Evolutionary conservation across 1,140 invertebrate genomes (phyloP), one percentile per base, ranked within the genome.

Genomic region (Leptopilina boulardi): DNA sequence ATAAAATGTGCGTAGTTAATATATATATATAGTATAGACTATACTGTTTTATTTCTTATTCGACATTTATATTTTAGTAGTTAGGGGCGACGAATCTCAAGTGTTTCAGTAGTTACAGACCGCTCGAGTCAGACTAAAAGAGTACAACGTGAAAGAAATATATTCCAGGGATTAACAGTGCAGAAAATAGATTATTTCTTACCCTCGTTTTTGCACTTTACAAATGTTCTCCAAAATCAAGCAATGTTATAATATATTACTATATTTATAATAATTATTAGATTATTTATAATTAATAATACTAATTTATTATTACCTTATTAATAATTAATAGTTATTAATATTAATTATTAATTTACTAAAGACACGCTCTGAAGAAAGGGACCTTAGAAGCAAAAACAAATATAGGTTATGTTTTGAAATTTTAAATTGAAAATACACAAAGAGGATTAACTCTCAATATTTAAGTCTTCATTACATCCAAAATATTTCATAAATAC

Each of bases 141-240:
- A 30, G 59, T 59, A 59, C 23, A 47, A 47, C 51, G 21, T 66
- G 59, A 30, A 30, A 30, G 23, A 66, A 30, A 30, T n/a, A n/a
- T n/a, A 66, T 30, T 66, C 23, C 23, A 66, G 59, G 59, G 59
- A 34, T 23, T 66, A 66, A 66, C 13, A 30, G 59, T 66, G 59
- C 59, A 30, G 23, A 66, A 66, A 66, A 66, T 66, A 66, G 59
- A 66, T 66, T 23, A 66, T 30, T 66, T 66, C 59, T 66, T 66
- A 66, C 26, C 26, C 54, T 30, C 26, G 26, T 34, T 66, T 30
- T 15, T 66, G 23, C 21, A 26, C 21, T 13, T 26, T 59, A 26
- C 13, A 26, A 59, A 15, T 59, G 44, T n/a, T n/a, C 18, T 15
- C n/a, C 26, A 21, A 26, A 26, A 26, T 15, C 56, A 59, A 8